Evolutionary conservation across 2,113 vertebrate species (phyloP).

Genomic region (Hiodon tergisus): DNA sequence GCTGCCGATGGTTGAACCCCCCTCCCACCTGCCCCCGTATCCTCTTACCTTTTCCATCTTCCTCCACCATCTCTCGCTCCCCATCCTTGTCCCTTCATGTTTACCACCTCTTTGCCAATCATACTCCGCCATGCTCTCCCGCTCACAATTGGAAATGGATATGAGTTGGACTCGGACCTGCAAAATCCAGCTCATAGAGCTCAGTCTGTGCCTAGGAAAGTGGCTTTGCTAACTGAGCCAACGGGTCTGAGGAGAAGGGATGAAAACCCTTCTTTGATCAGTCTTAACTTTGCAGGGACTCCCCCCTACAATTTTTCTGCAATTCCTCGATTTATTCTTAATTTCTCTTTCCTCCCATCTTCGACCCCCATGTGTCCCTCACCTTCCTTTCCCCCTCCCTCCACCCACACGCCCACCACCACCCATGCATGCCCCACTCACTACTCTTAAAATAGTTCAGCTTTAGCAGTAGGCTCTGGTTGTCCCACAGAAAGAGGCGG

Average conservation of each 20-base stretch:
- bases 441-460: slow-evolving; percentile 33
- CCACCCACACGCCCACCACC: neutral
- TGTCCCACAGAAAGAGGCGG: slow-evolving; percentile 4
- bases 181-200: too few species aligned
- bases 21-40: slow-evolving; percentile 6
- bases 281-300: neutral
- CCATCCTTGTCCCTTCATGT: neutral
- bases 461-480: neutral
- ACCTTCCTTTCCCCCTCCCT: neutral
- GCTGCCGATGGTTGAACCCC: slow-evolving; percentile 17
- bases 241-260: too few species aligned
- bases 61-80: neutral
- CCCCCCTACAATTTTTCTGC: neutral
- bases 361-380: neutral
- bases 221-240: too few species aligned
- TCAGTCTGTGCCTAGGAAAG: too few species aligned
- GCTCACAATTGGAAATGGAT: too few species aligned
- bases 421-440: neutral
- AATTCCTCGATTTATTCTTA: slow-evolving; percentile 4
- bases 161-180: too few species aligned
- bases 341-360: neutral
- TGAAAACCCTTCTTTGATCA: too few species aligned
- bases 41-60: slow-evolving; percentile 5
- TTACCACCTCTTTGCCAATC: too few species aligned
- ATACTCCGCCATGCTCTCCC: too few species aligned